Base-by-base conservation (phyloP, 2,797 vertebrate genomes). In the Eptatretus atami region DNA sequence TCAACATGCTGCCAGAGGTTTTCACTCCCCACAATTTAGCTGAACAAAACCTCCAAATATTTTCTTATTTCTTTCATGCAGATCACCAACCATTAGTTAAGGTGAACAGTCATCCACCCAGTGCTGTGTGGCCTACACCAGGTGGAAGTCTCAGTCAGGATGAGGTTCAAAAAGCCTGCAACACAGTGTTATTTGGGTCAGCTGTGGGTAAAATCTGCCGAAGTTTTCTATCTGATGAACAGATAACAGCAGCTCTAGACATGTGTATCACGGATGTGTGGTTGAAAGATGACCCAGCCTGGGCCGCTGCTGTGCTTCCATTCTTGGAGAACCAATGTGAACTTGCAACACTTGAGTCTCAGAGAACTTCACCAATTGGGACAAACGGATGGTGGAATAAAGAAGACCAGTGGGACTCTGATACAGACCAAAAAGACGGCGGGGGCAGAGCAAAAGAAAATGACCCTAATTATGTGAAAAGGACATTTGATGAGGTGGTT, bases 251-350 rank as follows among this genome's bases (percentile, higher is more conserved):
- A 52, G 70, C 75, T 0, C 76, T 80, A 19, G 68, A 74, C 53
- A 76, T 79, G 15, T 78, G 78, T 67, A 68, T 81, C 53, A 67
- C 75, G 70, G 80, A 80, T 69, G 71, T 81, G 69, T 77, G 80
- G 69, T 73, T 80, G 52, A 81, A 83, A 70, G 78, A 81, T 15
- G 77, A 77, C 1, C 66, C 77, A 69, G 69, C 67, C 15, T 78
- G 76, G 79, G 76, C 70, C 64, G 73, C 73, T 52, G 74, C 71
- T 0, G 69, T 78, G 67, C 60, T 71, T 64, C 71, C 78, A 1
- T 78, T 81, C 67, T 70, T 83, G 70, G 80, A 83, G 70, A 86
- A 82, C 0, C 78, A 81, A 66, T 83, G 79, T 13, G 80, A 83
- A 73, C 73, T 77, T 57, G 74, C 70, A 68, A 68, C 81, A 65